Percentiles rank a stretch among this genome's conserved stretches.
Evolutionary conservation across 1,140 invertebrate species (phyloP).

Genomic region (Aphelenchoides besseyi): DNA sequence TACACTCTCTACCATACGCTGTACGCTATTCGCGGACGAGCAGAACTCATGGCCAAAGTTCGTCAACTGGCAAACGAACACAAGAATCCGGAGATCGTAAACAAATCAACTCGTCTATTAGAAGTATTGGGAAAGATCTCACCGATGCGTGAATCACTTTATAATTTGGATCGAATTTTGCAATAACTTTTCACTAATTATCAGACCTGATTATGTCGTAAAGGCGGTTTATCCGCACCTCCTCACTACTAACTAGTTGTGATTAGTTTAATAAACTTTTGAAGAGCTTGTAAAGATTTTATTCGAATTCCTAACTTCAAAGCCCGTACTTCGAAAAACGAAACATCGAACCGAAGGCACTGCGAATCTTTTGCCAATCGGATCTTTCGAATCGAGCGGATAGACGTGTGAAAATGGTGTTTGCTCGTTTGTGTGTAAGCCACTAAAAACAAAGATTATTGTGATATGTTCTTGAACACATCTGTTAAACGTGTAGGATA

Average conservation of each 20-base stretch:
- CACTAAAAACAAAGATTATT: neutral
- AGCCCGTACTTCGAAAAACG: neutral
- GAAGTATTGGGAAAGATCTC: conserved; percentile 35
- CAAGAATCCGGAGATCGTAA: conserved; percentile 34
- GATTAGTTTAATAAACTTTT: too few relatives aligned
- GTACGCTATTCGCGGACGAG: neutral
- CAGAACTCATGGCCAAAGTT: conserved; percentile 29
- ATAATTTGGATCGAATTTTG: conserved; percentile 15
- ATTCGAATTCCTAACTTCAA: neutral
- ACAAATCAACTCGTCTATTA: conserved; percentile 33
- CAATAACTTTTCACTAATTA: too few relatives aligned
- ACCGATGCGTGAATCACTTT: conserved; percentile 24
- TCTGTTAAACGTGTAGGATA: too few relatives aligned
- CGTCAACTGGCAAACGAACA: conserved; percentile 18
- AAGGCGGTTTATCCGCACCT: too few relatives aligned
- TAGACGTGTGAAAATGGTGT: neutral
- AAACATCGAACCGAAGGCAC: neutral
- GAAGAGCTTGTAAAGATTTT: too few relatives aligned
- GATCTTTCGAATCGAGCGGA: neutral
- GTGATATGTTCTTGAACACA: too few relatives aligned
- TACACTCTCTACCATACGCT: conserved; percentile 20
- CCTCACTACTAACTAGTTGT: too few relatives aligned
- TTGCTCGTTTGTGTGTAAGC: neutral
- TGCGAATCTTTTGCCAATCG: neutral
- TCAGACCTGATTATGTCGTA: too few relatives aligned